Evolutionary conservation across 2,797 vertebrate species (phyloP).

Genomic region (Tadarida brasiliensis): DNA sequence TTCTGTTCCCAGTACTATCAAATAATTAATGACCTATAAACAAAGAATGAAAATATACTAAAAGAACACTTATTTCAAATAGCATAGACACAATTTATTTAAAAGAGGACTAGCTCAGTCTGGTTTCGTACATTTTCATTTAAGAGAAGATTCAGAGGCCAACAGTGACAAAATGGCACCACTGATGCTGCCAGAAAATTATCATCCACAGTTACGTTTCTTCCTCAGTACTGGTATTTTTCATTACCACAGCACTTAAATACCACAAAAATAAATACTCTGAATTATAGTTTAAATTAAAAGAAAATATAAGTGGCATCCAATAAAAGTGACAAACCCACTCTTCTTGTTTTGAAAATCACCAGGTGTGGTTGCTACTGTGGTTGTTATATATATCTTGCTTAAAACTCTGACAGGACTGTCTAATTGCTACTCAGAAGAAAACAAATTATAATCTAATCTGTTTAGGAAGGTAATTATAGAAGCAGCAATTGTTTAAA

Average conservation of each 20-base stretch:
- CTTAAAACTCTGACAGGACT: slow-evolving; percentile 39
- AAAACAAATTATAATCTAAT: slow-evolving; percentile 40
- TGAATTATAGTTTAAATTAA: slow-evolving; percentile 19
- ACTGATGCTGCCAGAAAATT: not conserved
- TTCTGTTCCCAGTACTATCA: slow-evolving; percentile 10
- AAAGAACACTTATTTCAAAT: slow-evolving; percentile 44
- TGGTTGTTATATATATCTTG: not conserved
- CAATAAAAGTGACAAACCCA: not conserved
- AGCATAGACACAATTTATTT: not conserved
- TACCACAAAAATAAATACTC: slow-evolving; percentile 57
- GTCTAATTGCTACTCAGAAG: slow-evolving; percentile 43
- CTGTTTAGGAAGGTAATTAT: slow-evolving; percentile 54
- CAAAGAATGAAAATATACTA: slow-evolving; percentile 35
- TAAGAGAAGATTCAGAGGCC: not conserved
- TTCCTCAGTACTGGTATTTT: not conserved
- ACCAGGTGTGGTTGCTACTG: not conserved
- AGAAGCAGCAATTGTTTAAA: slow-evolving; percentile 14
- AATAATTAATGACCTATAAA: slow-evolving; percentile 49
- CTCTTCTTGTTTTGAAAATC: slow-evolving; percentile 53
- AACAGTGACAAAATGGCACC: not conserved
- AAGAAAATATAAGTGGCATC: slow-evolving; percentile 33
- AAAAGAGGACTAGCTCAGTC: not conserved
- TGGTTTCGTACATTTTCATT: slow-evolving; percentile 8
- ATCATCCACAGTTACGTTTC: not conserved
- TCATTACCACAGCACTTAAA: slow-evolving; percentile 13